Evolutionary conservation across 2,113 vertebrate species (phyloP).

Genomic region (Dryoscopus gambensis): DNA sequence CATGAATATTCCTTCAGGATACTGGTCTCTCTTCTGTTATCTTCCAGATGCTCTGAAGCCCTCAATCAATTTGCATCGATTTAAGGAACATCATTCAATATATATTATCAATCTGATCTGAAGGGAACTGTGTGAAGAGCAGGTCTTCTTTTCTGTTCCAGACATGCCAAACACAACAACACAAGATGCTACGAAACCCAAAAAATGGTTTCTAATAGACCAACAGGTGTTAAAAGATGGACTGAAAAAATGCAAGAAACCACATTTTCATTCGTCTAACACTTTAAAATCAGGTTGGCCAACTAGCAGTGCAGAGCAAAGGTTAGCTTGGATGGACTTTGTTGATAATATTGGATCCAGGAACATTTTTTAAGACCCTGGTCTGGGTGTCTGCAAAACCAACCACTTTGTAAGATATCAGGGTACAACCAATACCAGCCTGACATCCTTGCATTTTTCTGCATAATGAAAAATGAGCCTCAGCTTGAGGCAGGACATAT

Average conservation of each 20-base stretch:
- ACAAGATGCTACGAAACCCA: background rate
- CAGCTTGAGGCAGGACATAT: background rate
- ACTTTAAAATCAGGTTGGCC: background rate
- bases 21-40: slow-evolving; percentile 33
- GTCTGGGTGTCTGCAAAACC: background rate
- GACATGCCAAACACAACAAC: background rate
- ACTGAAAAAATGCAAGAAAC: background rate
- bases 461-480: background rate
- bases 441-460: background rate
- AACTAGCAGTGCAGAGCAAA: background rate
- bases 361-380: background rate
- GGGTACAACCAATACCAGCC: background rate
- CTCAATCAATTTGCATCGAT: slow-evolving; percentile 59
- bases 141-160: background rate
- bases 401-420: fast-evolving
- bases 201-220: background rate
- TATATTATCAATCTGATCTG: slow-evolving; percentile 44
- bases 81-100: slow-evolving; percentile 40
- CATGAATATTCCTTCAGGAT: slow-evolving; percentile 26
- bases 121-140: slow-evolving; percentile 9
- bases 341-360: background rate
- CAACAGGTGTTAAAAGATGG: background rate
- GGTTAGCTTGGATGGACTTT: background rate
- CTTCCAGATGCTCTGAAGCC: slow-evolving; percentile 29
- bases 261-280: background rate